Base-by-base conservation (phyloP, 2,888 invertebrate genomes). In the Euspilapteryx auroguttella region DNA sequence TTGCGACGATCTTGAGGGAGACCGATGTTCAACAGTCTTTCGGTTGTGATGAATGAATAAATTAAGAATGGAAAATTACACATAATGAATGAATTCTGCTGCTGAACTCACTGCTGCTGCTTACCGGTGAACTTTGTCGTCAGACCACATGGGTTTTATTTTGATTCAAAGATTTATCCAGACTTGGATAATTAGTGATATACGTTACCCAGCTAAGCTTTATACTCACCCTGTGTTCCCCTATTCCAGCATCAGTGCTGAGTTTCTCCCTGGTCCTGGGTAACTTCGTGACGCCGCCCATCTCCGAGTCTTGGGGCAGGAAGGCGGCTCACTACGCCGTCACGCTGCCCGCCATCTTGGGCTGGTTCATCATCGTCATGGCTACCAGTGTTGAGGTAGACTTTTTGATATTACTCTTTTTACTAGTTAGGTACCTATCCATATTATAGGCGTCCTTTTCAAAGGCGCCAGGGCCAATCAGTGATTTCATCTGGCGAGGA, bases 251-350 rank as follows among this genome's bases (percentile, higher is more conserved):
- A n/a, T 49, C 65, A 10, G 44, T 48, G n/a, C 38, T 54, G 14
- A 53, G 59, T 2, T 35, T 65, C n/a, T 48, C 54, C 1, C 47
- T 59, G 32, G 34, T 65, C 22, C 14, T 54, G 1, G 66, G 66
- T n/a, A 58, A 52, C 35, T 49, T 61, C 31, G 31, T 62, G 9
- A 45, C 57, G 0, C 52, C 62, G 1, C 40, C 53, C 2, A 41
- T 80, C 20, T 79, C 80, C 69, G 76, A 79, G 29, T 53, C 53
- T 24, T 52, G 64, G 25, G 84, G 83, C 1, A 59, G 84, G 26
- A 76, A 64, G 38, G 45, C 44, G 3, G 65, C 78, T 1, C 71
- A 79, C 35, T 47, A 77, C 26, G 40, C 78, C 1, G 55, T 71
- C 25, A 68, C 69, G 29, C 44, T 78, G 12, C 68, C 79, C 0